Evolutionary conservation across 2,113 vertebrate genomes (phyloP).

Genomic region (Psammodynastes pulverulentus): DNA sequence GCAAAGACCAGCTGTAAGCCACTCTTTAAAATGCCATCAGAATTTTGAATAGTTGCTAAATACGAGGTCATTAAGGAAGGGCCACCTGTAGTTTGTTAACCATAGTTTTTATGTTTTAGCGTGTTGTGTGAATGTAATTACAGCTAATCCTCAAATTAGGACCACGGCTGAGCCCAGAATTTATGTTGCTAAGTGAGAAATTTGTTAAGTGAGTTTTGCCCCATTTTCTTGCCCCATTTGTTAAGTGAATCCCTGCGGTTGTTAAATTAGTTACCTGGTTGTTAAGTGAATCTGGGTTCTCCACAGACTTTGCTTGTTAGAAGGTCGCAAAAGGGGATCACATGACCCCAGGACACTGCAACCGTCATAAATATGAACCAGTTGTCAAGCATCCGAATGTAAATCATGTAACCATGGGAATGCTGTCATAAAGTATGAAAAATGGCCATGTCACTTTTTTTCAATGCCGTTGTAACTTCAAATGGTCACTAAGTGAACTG

Average conservation of each 20-base stretch:
- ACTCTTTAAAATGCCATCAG: too few species aligned
- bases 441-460: neutral
- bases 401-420: neutral
- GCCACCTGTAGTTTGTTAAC: neutral
- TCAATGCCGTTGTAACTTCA: neutral
- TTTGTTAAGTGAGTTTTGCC: neutral
- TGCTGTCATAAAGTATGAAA: neutral
- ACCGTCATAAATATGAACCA: neutral
- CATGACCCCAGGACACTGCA: neutral
- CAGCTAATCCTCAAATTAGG: too few species aligned
- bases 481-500: neutral
- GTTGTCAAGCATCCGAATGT: neutral
- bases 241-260: neutral
- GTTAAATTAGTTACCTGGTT: neutral
- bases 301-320: neutral
- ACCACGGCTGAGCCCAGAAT: too few species aligned
- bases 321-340: neutral
- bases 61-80: neutral
- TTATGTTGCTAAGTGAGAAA: neutral
- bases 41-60: neutral
- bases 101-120: neutral
- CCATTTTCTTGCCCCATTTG: neutral
- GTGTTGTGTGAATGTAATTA: neutral
- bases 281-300: neutral
- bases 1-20: neutral